Base-by-base conservation (phyloP, 1,140 invertebrate species). In the Himalopsyche phryganea region DNA sequence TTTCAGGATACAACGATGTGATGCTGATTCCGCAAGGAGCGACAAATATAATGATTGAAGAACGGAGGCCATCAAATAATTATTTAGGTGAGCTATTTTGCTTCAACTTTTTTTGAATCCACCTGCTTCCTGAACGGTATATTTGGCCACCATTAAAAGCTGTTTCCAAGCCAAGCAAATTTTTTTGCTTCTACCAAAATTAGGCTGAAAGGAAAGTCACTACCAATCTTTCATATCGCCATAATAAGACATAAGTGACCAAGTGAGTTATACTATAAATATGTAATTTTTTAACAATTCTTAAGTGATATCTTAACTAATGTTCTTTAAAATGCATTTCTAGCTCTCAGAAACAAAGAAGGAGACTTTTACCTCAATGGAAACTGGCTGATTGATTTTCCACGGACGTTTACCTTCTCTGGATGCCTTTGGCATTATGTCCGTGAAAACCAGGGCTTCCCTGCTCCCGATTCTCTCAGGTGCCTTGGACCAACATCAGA, bases 301-400 rank as follows among this genome's bases (percentile, higher is more conserved):
- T n/a, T n/a, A n/a, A n/a, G n/a, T n/a, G n/a, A n/a, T n/a, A n/a
- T n/a, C n/a, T n/a, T n/a, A n/a, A n/a, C n/a, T n/a, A n/a, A n/a
- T n/a, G n/a, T n/a, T n/a, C n/a, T n/a, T n/a, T n/a, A n/a, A n/a
- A n/a, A n/a, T n/a, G n/a, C n/a, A n/a, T 60, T 68, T 68, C 45
- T 67, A 91, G 92, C 94, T 13, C 79, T 97, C 40, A 81, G 94
- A 65, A 94, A 94, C 69, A 81, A 82, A 35, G 79, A 83, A 42
- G 91, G 89, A 10, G 80, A 89, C 64, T 98, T 92, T 69, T 96
- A 94, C 70, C 76, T 98, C 13, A 98, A 98, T 73, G 94, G 94
- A 4, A 90, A 96, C 69, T 96, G 91, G 85, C 83, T 87, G 67
- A 96, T 98, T 68, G 91, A 94, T 72, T 92, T 90, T 71, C 91